phyloP scores from a whole-genome alignment of 2,797 vertebrate genomes.

The Onychomys leucogaster region DNA sequence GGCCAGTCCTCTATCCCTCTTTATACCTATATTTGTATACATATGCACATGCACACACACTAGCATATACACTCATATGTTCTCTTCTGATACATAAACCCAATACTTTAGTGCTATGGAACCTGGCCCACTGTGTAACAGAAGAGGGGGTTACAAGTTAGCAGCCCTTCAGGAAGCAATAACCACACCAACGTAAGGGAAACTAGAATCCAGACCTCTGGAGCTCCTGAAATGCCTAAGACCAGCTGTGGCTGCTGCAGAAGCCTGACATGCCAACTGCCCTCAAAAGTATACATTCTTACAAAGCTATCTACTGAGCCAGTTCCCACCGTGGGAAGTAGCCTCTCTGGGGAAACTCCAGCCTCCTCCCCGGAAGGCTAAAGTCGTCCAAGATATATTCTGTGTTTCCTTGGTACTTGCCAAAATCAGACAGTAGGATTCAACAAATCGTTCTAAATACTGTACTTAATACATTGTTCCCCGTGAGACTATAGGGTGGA shows the following conservation, averaged over 20 bases:
- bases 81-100: background rate
- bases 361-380: slow-evolving; percentile 72
- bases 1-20: too few relatives aligned
- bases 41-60: background rate
- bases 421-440: slow-evolving; percentile 84
- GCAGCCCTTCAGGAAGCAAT: slow-evolving; percentile 19
- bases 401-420: slow-evolving; percentile 79
- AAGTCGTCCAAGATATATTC: slow-evolving; percentile 75
- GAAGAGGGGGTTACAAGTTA: background rate
- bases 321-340: slow-evolving; percentile 75
- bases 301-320: slow-evolving; percentile 53
- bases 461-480: slow-evolving; percentile 83
- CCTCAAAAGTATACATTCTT: slow-evolving; percentile 36
- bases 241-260: slow-evolving; percentile 13
- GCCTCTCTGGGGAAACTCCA: slow-evolving; percentile 74
- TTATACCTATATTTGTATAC: background rate
- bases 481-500: slow-evolving; percentile 77
- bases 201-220: background rate
- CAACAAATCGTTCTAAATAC: slow-evolving; percentile 82
- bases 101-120: background rate
- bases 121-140: background rate
- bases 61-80: background rate
- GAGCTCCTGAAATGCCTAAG: background rate
- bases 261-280: background rate
- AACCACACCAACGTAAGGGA: background rate